phyloP scores from a whole-genome alignment of 2,113 vertebrate species.

The Sapajus apella region DNA sequence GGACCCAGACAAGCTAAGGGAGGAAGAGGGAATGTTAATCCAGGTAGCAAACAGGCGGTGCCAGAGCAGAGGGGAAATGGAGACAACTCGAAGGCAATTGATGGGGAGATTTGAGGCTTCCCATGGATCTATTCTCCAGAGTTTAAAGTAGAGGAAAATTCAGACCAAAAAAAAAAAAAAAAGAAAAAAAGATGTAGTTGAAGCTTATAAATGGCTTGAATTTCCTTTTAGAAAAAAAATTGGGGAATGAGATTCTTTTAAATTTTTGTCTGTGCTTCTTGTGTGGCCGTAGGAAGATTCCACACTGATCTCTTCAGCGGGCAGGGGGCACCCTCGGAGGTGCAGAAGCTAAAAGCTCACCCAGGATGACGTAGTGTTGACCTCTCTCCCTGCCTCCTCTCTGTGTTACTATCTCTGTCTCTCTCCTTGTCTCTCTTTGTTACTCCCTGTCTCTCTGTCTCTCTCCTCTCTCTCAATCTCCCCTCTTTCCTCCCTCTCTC shows the following conservation, averaged over 20 bases:
- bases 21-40: neutral
- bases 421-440: too few species aligned
- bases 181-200: neutral
- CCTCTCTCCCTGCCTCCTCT: too few species aligned
- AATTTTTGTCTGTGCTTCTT: neutral
- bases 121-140: neutral
- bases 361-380: rapidly evolving
- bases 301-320: neutral
- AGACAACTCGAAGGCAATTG: too few species aligned
- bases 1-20: neutral
- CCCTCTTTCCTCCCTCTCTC: neutral
- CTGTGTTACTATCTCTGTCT: too few species aligned
- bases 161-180: neutral
- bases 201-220: neutral
- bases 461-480: neutral
- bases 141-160: neutral
- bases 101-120: neutral
- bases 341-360: too few species aligned
- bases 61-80: too few species aligned
- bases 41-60: rapidly evolving
- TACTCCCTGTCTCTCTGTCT: too few species aligned
- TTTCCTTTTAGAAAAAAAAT: neutral
- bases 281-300: neutral
- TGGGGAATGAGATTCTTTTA: neutral
- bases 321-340: too few species aligned